phyloP scores from a whole-genome alignment of 2,797 vertebrate species.

The Saxicola maurus region DNA sequence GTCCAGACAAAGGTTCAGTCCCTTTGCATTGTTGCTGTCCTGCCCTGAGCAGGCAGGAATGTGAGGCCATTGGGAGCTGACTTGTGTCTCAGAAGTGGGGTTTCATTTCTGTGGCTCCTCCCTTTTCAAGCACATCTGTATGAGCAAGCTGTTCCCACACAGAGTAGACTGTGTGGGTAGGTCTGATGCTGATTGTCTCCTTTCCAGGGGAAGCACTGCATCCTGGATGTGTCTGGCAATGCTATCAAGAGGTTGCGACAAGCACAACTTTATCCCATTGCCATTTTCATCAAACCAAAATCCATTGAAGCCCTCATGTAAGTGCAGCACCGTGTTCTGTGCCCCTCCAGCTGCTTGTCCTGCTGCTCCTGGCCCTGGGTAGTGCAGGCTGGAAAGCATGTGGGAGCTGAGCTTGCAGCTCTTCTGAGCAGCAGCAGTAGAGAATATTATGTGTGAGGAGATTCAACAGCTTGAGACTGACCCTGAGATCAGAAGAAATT shows the following conservation, averaged over 20 bases:
- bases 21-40: neutral
- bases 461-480: neutral
- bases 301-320: slow-evolving; percentile 98
- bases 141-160: neutral
- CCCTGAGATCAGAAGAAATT: neutral
- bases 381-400: neutral
- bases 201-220: slow-evolving; percentile 95
- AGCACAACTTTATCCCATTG: slow-evolving; percentile 97
- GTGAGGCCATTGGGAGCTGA: neutral
- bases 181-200: neutral
- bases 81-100: neutral
- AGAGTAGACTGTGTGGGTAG: neutral
- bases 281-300: slow-evolving; percentile 99
- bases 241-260: slow-evolving; percentile 98
- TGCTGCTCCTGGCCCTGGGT: neutral
- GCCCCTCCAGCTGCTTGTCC: neutral
- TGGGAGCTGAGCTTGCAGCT: neutral
- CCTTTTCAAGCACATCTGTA: neutral
- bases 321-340: slow-evolving; percentile 57
- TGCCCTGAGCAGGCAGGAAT: neutral
- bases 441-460: neutral
- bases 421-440: neutral
- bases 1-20: neutral
- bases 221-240: slow-evolving; percentile 97
- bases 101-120: neutral